Base-by-base conservation (phyloP, 2,113 vertebrate genomes). In the Lates calcarifer region DNA sequence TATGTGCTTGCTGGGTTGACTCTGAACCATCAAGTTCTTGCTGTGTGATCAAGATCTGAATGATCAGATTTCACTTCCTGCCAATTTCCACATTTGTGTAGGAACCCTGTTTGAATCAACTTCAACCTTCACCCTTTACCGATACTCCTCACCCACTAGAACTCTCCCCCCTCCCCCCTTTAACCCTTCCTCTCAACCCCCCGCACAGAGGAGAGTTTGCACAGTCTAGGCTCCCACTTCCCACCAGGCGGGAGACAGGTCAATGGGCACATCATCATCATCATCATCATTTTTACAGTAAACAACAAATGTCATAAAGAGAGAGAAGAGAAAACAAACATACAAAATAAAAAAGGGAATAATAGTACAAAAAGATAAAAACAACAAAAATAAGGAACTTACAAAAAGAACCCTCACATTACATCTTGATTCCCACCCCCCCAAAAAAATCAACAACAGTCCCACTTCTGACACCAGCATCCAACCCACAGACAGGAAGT, bases 281-380 rank as follows among this genome's bases (percentile, higher is more conserved):
- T 33, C 49, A 66, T 81, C 35, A 41, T 37, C 47, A 71, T 74
- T 74, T 84, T 81, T 88, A 91, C 87, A 91, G 85, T 90, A 84
- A 88, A 89, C 69, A 90, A 77, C 83, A 84, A 85, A 79, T 53
- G 67, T 74, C 74, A 67, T 76, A 66, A 72, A 77, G 41, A 86
- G 61, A 88, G 22, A 83, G 55, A 80, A 78, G 29, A 83, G 35
- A 79, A 85, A 77, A 78, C 33, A 82, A 79, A 86, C 69, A 62
- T 87, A 89, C 45, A 70, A 94, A 86, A 81, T 75, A 74, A 91
- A 87, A 85, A 82, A 75, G 77, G 84, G 79, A 89, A 78, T 74
- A 85, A 87, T 67, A 86, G 84, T 92, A 92, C 87, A 92, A 92
- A 92, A 92, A 87, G 58, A 83, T 77, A 85, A 81, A 85, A 87